Percentiles rank a stretch among this genome's conserved stretches.
phyloP scores from a whole-genome alignment of 2,113 vertebrate species.

The Mesoclemmys tuberculata region DNA sequence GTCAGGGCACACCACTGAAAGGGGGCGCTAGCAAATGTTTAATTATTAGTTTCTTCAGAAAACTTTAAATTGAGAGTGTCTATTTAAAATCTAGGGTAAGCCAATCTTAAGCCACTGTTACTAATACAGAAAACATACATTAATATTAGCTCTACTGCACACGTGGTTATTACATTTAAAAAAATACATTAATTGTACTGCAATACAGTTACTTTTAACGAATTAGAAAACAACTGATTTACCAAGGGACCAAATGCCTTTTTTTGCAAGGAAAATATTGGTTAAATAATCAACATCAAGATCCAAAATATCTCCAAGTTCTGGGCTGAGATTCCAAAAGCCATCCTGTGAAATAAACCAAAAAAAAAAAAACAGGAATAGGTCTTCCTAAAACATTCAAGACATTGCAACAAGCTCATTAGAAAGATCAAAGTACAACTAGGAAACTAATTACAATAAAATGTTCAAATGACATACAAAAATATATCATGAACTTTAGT shows the following conservation, averaged over 20 bases:
- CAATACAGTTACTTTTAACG: neutral
- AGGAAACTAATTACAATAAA: neutral
- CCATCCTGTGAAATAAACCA: constrained; percentile 80
- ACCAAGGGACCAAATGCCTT: constrained; percentile 88
- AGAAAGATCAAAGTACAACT: neutral
- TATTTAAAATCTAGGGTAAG: neutral
- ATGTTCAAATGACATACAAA: neutral
- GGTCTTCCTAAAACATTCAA: neutral
- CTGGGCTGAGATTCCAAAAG: constrained; percentile 83
- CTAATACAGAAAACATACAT: neutral
- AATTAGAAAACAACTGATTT: constrained; percentile 43
- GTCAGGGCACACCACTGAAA: neutral
- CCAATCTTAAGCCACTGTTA: neutral
- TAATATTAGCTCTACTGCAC: neutral
- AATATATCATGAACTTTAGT: neutral
- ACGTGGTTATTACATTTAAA: neutral
- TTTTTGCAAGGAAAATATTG: constrained; percentile 81
- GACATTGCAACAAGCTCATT: neutral
- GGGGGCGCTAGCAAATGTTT: neutral
- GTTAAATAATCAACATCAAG: constrained; percentile 78
- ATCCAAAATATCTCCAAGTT: constrained; percentile 77
- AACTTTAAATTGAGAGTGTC: neutral
- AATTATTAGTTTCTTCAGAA: neutral
- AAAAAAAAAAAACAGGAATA: constrained; percentile 17
- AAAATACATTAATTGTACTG: neutral